phyloP scores from a whole-genome alignment of 1,140 invertebrate species.

The Polypedilum pembai region DNA sequence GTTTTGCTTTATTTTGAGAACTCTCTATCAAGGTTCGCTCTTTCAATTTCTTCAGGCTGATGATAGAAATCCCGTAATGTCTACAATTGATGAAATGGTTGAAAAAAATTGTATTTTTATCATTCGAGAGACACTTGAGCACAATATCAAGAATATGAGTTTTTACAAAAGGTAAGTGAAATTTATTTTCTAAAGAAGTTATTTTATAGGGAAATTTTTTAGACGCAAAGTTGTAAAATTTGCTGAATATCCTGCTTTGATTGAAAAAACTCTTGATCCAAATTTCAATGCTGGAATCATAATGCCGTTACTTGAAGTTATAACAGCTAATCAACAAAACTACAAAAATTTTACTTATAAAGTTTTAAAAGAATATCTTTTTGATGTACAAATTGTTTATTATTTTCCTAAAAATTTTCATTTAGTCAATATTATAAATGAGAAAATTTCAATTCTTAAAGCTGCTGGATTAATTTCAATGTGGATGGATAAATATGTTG shows the following conservation, averaged over 20 bases:
- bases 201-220: background rate
- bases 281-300: background rate
- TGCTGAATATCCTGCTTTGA: background rate
- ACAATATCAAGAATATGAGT: background rate
- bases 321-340: background rate
- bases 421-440: background rate
- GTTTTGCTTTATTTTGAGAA: background rate
- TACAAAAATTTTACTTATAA: background rate
- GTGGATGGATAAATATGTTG: background rate
- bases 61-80: background rate
- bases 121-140: background rate
- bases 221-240: background rate
- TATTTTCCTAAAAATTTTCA: background rate
- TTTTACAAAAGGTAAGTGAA: background rate
- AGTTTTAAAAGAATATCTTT: constrained; percentile 2
- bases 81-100: constrained; percentile 15
- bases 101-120: background rate
- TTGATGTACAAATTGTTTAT: background rate
- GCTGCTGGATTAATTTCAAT: background rate
- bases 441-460: background rate
- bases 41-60: background rate
- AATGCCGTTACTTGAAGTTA: background rate
- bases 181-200: background rate
- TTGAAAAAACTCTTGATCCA: background rate
- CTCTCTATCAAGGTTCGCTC: background rate